Evolutionary conservation across 2,888 invertebrate species (phyloP).

Genomic region (Pardosa pseudoannulata): DNA sequence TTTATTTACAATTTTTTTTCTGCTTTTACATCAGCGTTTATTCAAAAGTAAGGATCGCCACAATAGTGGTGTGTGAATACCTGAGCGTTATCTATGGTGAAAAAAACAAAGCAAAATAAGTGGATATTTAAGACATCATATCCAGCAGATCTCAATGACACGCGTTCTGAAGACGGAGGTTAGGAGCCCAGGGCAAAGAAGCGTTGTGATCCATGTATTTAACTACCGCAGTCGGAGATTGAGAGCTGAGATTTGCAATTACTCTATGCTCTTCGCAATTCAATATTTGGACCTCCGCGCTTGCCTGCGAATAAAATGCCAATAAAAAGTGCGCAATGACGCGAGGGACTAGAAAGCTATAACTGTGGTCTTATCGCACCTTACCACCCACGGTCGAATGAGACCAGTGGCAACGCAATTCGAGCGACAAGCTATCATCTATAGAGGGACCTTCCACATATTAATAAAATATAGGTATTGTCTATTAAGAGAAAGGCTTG

Average conservation of each 20-base stretch:
- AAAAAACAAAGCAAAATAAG: conserved; percentile 33
- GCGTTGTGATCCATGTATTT: conserved; percentile 41
- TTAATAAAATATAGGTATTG: not conserved
- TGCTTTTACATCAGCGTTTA: not conserved
- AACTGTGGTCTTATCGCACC: conserved; percentile 59
- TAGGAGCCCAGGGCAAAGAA: conserved; percentile 22
- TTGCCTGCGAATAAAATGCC: conserved; percentile 47
- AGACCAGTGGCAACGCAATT: conserved; percentile 67
- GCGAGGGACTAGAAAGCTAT: conserved; percentile 48
- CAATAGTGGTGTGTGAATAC: no score
- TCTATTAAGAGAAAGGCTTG: no score
- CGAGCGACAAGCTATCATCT: conserved; percentile 44
- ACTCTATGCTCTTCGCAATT: conserved; percentile 41
- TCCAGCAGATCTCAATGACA: conserved; percentile 39
- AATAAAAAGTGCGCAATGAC: conserved; percentile 37
- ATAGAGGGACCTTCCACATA: conserved; percentile 29
- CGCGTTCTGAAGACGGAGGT: conserved; percentile 32
- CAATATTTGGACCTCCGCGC: conserved; percentile 69
- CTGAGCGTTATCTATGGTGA: no score
- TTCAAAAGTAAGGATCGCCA: not conserved
- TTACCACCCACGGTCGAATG: conserved; percentile 63
- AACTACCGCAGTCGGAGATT: conserved; percentile 11
- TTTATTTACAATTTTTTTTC: not conserved
- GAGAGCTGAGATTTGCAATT: conserved; percentile 47
- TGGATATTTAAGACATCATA: conserved; percentile 12